These are phyloP conservation scores for Diabrotica balteata DNA, from an alignment of 2,888 invertebrate genomes.

Conservation along the genomic window DNA sequence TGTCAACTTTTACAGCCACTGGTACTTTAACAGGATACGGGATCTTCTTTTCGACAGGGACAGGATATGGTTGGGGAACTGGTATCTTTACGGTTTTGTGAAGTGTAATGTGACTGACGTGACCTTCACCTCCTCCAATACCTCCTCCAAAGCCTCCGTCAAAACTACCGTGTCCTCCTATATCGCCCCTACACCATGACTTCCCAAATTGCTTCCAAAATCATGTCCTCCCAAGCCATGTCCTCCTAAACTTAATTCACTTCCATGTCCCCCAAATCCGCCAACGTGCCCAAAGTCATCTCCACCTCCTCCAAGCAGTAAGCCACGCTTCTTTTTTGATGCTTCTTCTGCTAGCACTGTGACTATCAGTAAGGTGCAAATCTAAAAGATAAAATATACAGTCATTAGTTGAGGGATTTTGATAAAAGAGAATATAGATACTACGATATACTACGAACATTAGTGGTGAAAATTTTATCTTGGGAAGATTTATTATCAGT, in stretches of 20 bases:
- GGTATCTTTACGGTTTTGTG: slow-evolving; percentile 69
- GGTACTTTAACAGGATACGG: slow-evolving; percentile 66
- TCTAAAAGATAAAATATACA: slow-evolving; percentile 33
- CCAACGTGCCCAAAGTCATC: slow-evolving; percentile 28
- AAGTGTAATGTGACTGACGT: slow-evolving; percentile 66
- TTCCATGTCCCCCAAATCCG: slow-evolving; percentile 33
- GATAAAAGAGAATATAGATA: not conserved
- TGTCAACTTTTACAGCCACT: slow-evolving; percentile 64
- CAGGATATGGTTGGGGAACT: slow-evolving; percentile 66
- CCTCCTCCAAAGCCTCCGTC: slow-evolving; percentile 34
- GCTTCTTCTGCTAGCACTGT: slow-evolving; percentile 44
- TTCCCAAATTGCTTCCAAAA: slow-evolving; percentile 36
- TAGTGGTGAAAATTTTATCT: too few species aligned
- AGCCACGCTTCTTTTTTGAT: slow-evolving; percentile 47
- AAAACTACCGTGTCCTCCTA: slow-evolving; percentile 40
- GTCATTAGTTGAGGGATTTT: not conserved
- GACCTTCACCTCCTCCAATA: slow-evolving; percentile 51
- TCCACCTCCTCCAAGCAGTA: slow-evolving; percentile 44
- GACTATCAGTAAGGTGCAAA: slow-evolving; percentile 46
- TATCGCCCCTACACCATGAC: slow-evolving; percentile 38
- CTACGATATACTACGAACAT: too few species aligned
- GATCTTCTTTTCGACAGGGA: slow-evolving; percentile 72
- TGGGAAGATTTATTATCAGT: too few species aligned
- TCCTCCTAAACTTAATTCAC: slow-evolving; percentile 28
- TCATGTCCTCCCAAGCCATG: slow-evolving; percentile 33